Evolutionary conservation across 2,888 invertebrate species (phyloP).

Genomic region (Germaria angustata): DNA sequence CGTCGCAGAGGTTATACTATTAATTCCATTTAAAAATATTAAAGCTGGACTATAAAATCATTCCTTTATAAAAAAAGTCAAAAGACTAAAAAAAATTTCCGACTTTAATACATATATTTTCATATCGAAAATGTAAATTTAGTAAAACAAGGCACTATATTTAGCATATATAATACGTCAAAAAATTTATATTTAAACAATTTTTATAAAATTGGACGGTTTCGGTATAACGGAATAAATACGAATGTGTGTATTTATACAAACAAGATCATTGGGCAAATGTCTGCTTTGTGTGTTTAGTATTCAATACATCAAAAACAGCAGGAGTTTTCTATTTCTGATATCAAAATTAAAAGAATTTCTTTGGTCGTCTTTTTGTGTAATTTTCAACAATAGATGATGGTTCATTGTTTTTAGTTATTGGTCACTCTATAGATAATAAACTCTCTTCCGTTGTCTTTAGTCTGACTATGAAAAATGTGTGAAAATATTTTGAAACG

Average conservation of each 20-base stretch:
- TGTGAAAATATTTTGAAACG: conserved; percentile 76
- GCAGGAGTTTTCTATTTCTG: conserved; percentile 55
- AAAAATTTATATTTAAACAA: conserved; percentile 23
- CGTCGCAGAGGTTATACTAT: not conserved
- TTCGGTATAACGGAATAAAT: conserved; percentile 7
- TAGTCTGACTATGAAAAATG: conserved; percentile 78
- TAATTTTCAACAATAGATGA: conserved; percentile 67
- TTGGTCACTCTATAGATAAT: conserved; percentile 64
- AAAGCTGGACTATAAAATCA: not conserved
- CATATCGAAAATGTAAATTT: not conserved
- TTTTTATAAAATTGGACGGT: conserved; percentile 45
- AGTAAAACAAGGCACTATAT: conserved; percentile 39
- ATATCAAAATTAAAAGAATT: conserved; percentile 56
- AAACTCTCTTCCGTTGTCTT: conserved; percentile 63
- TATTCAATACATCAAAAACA: conserved; percentile 48
- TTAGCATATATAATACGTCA: not conserved
- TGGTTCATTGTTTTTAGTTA: conserved; percentile 66
- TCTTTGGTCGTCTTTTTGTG: conserved; percentile 23
- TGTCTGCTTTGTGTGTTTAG: conserved; percentile 17
- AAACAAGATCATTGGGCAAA: conserved; percentile 51
- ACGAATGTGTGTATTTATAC: not conserved
- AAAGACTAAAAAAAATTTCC: not conserved
- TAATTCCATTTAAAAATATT: not conserved
- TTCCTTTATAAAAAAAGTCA: not conserved
- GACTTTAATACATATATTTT: not conserved